Conservation (phyloP, 2,797 vertebrate genomes). For the Caiman crocodilus region DNA sequence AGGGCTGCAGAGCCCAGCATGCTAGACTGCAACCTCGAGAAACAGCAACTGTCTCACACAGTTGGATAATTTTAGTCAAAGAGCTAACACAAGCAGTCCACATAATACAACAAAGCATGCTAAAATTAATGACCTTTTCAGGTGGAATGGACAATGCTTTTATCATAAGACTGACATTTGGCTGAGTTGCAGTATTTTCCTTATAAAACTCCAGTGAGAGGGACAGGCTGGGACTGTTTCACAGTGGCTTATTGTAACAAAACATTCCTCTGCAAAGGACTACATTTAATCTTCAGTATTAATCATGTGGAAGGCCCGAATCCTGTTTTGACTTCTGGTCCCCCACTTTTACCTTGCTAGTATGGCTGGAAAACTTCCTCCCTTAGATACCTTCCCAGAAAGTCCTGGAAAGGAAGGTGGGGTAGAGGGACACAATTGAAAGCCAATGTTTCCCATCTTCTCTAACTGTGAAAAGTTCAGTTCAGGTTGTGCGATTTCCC, state of each 20-base stretch:
- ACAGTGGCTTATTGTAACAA: slow-evolving; percentile 17
- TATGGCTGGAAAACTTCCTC: background rate
- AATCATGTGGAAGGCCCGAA: background rate
- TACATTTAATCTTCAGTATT: background rate
- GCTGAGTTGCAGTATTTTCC: slow-evolving; percentile 30
- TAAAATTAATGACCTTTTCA: slow-evolving; percentile 62
- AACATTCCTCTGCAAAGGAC: background rate
- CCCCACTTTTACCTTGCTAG: background rate
- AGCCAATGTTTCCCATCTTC: background rate
- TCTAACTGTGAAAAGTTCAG: background rate
- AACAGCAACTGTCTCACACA: background rate
- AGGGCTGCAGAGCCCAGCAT: background rate
- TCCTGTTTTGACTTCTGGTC: background rate
- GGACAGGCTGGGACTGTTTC: slow-evolving; percentile 41
- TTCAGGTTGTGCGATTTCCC: background rate
- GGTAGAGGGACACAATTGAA: background rate
- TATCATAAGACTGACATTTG: slow-evolving; percentile 48
- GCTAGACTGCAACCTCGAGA: background rate
- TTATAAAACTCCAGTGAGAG: slow-evolving; percentile 37
- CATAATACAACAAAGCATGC: slow-evolving; percentile 22
- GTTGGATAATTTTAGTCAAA: background rate
- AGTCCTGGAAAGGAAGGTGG: background rate
- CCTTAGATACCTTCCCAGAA: background rate
- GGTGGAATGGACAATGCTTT: slow-evolving; percentile 55
- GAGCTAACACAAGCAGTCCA: background rate